These are phyloP conservation scores for Carcinoscorpius rotundicauda DNA, from an alignment of 1,140 invertebrate species.

Conservation along the genomic window DNA sequence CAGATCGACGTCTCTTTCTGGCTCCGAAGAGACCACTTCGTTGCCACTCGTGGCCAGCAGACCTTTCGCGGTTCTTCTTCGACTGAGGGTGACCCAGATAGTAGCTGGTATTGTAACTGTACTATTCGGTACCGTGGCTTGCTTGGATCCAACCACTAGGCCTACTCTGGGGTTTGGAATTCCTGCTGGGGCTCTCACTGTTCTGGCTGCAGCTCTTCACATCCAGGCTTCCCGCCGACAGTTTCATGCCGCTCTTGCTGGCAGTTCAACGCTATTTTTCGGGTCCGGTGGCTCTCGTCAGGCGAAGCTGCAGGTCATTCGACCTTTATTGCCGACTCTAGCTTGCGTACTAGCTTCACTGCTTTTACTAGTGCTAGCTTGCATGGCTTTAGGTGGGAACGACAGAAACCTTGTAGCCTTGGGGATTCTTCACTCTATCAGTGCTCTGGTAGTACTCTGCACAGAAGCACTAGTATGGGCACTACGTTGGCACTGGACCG, in stretches of 20 bases:
- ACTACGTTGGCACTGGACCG: neutral
- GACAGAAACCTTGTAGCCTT: neutral
- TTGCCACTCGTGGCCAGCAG: neutral
- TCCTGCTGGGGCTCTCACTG: conserved; percentile 4
- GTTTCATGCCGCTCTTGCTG: neutral
- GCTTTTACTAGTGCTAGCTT: neutral
- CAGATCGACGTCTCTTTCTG: no score
- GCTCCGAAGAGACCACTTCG: no score
- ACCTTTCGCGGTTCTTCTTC: conserved; percentile 8
- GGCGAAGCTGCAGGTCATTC: neutral
- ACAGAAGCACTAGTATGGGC: neutral
- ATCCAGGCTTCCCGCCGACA: conserved; percentile 3
- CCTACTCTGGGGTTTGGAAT: conserved; percentile 3
- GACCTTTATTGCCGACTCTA: conserved; percentile 1
- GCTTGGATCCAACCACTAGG: conserved; percentile 4
- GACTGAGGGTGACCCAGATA: conserved; percentile 11
- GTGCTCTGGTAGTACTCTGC: neutral
- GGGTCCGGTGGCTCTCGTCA: no score
- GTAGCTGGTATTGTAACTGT: conserved; percentile 6
- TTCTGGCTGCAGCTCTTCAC: conserved; percentile 1
- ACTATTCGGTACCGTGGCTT: conserved; percentile 9
- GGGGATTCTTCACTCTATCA: neutral
- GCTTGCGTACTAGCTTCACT: neutral
- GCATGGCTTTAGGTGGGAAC: neutral
- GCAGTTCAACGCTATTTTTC: neutral